Percentiles rank a stretch among this genome's conserved stretches.
Evolutionary conservation across 2,888 invertebrate genomes (phyloP).

Genomic region (Mythimna vitellina): DNA sequence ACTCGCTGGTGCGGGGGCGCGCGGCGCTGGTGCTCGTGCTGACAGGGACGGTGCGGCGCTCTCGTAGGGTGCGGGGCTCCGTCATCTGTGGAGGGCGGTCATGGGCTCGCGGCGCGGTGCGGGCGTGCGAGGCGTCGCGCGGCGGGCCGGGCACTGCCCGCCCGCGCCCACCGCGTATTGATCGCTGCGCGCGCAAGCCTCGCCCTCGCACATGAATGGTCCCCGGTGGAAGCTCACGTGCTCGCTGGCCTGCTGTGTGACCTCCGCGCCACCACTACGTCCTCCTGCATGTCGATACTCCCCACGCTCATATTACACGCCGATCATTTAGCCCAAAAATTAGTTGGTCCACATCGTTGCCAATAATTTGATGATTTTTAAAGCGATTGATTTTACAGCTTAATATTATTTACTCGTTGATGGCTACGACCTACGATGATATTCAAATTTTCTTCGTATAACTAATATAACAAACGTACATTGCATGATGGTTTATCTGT

Average conservation of each 20-base stretch:
- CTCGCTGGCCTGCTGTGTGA: slow-evolving; percentile 76
- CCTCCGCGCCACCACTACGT: slow-evolving; percentile 69
- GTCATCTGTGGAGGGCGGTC: slow-evolving; percentile 89
- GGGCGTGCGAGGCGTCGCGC: slow-evolving; percentile 82
- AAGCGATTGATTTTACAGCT: slow-evolving; percentile 7
- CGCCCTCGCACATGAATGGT: slow-evolving; percentile 86
- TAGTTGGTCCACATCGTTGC: slow-evolving; percentile 12
- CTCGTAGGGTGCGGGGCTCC: slow-evolving; percentile 86
- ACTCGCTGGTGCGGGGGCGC: slow-evolving; percentile 71
- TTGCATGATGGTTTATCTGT: background rate
- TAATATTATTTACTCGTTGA: background rate
- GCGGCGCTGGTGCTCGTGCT: slow-evolving; percentile 78
- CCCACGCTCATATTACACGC: slow-evolving; percentile 58
- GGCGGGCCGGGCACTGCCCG: slow-evolving; percentile 86
- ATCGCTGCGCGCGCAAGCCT: slow-evolving; percentile 87
- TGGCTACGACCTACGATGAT: background rate
- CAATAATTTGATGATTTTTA: slow-evolving; percentile 20
- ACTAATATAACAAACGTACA: background rate
- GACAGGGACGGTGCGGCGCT: slow-evolving; percentile 79
- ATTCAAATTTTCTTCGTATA: background rate
- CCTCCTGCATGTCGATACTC: slow-evolving; percentile 69
- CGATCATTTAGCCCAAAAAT: slow-evolving; percentile 52
- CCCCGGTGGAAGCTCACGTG: slow-evolving; percentile 88
- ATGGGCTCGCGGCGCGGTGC: slow-evolving; percentile 81
- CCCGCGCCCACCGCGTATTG: slow-evolving; percentile 77